A percentile compares a stretch with the other conserved stretches of the same genome.
Conservation (phyloP, 2,113 vertebrate genomes). For the Trachemys scripta region DNA sequence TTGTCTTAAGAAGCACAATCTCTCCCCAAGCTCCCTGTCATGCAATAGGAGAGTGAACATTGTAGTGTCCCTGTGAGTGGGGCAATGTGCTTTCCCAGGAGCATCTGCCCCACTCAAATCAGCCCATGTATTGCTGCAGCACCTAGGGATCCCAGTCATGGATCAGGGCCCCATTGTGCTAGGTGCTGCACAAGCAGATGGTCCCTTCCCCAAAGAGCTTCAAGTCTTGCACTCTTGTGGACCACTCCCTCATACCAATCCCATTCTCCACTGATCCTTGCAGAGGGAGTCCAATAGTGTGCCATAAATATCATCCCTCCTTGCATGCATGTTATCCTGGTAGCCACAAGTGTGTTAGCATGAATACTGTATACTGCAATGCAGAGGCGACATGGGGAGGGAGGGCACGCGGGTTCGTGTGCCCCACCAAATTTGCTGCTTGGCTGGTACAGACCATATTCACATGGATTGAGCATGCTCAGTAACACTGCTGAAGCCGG, state of each 20-base stretch:
- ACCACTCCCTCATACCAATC: neutral
- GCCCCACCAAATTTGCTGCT: no score
- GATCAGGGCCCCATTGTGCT: neutral
- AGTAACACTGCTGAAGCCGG: no score
- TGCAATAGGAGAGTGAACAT: neutral
- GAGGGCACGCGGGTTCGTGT: no score
- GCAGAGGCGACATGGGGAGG: no score
- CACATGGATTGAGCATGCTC: no score
- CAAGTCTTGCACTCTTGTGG: neutral
- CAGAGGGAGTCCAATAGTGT: rapidly evolving
- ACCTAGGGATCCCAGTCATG: neutral
- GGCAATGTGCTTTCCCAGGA: neutral
- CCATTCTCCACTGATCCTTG: neutral
- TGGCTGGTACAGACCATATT: no score
- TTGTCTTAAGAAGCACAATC: neutral
- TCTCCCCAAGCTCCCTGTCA: neutral
- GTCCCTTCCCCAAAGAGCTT: neutral
- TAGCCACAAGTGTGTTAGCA: neutral
- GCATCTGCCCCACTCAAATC: neutral
- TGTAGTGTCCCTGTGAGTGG: neutral
- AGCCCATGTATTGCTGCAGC: neutral
- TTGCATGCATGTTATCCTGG: neutral
- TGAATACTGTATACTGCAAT: neutral
- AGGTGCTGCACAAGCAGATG: neutral
- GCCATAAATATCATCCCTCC: neutral